phyloP scores from a whole-genome alignment of 1,140 invertebrate species.

The Brachionus calyciflorus region DNA sequence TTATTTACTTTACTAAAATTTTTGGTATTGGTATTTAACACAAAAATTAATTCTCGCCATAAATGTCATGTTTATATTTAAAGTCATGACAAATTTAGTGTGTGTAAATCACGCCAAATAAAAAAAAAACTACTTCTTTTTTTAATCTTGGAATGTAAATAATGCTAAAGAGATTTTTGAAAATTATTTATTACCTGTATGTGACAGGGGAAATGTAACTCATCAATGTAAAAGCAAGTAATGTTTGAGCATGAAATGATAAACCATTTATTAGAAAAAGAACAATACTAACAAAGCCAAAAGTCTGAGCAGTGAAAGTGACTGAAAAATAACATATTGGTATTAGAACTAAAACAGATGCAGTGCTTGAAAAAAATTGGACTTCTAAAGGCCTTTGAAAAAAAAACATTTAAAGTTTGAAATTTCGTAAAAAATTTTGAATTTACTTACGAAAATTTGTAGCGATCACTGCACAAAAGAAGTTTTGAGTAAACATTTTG shows the following conservation, averaged over 20 bases:
- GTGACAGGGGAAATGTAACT: constrained; percentile 81
- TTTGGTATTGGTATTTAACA: too few species aligned
- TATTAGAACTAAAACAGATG: constrained; percentile 75
- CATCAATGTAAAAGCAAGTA: constrained; percentile 80
- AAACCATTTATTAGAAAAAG: constrained; percentile 73
- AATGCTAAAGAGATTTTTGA: too few species aligned
- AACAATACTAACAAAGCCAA: constrained; percentile 63
- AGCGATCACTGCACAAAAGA: constrained; percentile 74
- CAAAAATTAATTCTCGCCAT: too few species aligned
- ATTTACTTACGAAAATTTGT: constrained; percentile 73
- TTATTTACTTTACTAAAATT: too few species aligned
- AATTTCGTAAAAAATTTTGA: constrained; percentile 14
- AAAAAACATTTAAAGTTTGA: constrained; percentile 48
- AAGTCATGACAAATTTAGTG: too few species aligned
- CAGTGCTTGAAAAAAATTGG: constrained; percentile 78
- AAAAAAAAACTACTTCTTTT: too few species aligned
- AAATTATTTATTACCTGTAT: constrained; percentile 72
- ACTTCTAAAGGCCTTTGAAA: constrained; percentile 72
- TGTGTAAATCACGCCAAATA: too few species aligned
- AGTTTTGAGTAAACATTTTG: constrained; percentile 83
- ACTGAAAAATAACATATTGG: constrained; percentile 71
- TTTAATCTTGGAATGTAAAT: too few species aligned
- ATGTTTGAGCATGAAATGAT: constrained; percentile 82
- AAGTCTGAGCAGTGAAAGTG: constrained; percentile 61
- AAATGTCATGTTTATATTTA: too few species aligned